phyloP scores from a whole-genome alignment of 2,888 invertebrate genomes.

The Diaperis boleti region DNA sequence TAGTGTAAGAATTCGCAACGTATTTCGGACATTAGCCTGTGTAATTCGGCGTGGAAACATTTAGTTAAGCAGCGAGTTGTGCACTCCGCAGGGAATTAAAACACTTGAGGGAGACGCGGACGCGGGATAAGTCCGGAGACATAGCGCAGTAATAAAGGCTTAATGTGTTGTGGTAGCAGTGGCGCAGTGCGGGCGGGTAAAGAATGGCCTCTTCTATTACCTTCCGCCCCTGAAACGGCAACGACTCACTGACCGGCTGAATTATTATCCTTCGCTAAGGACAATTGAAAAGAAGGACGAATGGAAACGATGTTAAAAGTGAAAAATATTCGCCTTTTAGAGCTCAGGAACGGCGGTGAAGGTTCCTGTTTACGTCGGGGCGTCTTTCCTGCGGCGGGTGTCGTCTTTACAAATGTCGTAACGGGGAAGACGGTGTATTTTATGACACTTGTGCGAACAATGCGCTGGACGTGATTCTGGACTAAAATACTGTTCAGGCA shows the following conservation, averaged over 20 bases:
- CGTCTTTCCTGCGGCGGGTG: too few species aligned
- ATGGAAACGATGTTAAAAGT: conserved; percentile 34
- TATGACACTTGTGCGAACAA: too few species aligned
- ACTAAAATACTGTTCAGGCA: too few species aligned
- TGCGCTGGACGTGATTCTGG: too few species aligned
- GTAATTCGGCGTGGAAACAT: conserved; percentile 43
- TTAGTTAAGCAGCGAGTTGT: conserved; percentile 50
- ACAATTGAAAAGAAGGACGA: conserved; percentile 51
- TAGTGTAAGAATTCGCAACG: conserved; percentile 29
- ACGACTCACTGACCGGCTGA: conserved; percentile 53
- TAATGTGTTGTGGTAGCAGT: conserved; percentile 53
- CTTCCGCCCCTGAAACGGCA: conserved; percentile 46
- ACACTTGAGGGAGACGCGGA: conserved; percentile 53
- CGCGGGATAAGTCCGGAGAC: conserved; percentile 52
- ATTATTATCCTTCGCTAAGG: conserved; percentile 51
- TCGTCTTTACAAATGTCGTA: too few species aligned
- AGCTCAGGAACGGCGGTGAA: too few species aligned
- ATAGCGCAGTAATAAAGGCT: conserved; percentile 53
- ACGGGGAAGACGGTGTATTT: too few species aligned
- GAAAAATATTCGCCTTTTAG: conserved; percentile 37
- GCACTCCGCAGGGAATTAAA: conserved; percentile 52
- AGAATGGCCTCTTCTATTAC: conserved; percentile 51
- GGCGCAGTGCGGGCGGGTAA: conserved; percentile 53
- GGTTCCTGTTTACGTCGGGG: too few species aligned
- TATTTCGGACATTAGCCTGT: conserved; percentile 38